phyloP scores from a whole-genome alignment of 2,888 invertebrate genomes.

The Deilephila elpenor region DNA sequence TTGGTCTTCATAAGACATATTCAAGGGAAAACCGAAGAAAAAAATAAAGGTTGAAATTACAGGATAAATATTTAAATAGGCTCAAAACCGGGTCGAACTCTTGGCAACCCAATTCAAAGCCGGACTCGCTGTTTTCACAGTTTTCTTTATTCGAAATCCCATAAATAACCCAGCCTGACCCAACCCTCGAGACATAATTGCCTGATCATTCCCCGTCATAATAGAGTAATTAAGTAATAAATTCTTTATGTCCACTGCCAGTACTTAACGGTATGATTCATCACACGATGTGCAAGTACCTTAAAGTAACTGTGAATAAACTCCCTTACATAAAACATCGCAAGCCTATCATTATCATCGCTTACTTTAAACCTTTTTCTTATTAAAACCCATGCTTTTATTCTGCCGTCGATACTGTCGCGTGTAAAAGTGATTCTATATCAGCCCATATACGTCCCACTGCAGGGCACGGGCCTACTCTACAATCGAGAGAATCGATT shows the following conservation, averaged over 20 bases:
- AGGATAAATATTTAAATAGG: too few species aligned
- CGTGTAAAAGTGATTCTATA: constrained; percentile 1
- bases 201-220: constrained; percentile 16
- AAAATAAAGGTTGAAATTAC: too few species aligned
- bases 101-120: too few species aligned
- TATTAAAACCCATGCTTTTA: constrained; percentile 20
- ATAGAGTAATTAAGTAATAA: constrained; percentile 25
- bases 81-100: too few species aligned
- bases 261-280: constrained; percentile 20
- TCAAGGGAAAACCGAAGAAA: too few species aligned
- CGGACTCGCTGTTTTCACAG: too few species aligned
- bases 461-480: too few species aligned
- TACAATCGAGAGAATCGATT: too few species aligned
- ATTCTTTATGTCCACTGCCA: constrained; percentile 11
- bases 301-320: constrained; percentile 23
- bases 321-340: constrained; percentile 23
- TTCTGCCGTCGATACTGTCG: constrained; percentile 29
- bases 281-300: neutral
- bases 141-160: neutral
- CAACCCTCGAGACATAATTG: neutral
- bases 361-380: constrained; percentile 20
- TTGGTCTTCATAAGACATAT: too few species aligned
- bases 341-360: constrained; percentile 17
- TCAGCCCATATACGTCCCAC: too few species aligned
- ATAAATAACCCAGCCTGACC: neutral